A percentile compares a stretch with the other conserved stretches of the same genome.
Conservation (phyloP, 2,113 vertebrate genomes). For the Machaerirhynchus nigripectus region DNA sequence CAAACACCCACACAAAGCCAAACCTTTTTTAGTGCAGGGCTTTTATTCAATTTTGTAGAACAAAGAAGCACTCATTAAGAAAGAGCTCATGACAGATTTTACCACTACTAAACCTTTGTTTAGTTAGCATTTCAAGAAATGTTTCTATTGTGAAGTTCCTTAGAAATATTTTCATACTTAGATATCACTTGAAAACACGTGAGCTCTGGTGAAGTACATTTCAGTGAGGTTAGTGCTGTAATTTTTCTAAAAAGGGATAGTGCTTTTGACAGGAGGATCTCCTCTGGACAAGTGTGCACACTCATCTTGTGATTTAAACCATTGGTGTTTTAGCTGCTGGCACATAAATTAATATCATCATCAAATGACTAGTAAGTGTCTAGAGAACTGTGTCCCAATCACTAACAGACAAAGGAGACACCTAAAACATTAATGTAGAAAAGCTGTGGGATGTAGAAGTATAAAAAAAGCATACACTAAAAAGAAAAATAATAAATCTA, state of each 20-base stretch:
- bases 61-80: not conserved
- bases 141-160: not conserved
- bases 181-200: not conserved
- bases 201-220: not conserved
- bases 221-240: not conserved
- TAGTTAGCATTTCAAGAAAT: not conserved
- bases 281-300: not conserved
- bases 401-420: not conserved
- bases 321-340: not conserved
- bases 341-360: not conserved
- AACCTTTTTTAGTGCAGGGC: not conserved
- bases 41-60: not conserved
- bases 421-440: not conserved
- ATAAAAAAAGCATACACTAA: not conserved
- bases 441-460: not conserved
- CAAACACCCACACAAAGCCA: not conserved
- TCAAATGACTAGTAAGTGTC: not conserved
- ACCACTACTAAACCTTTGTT: not conserved
- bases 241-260: not conserved
- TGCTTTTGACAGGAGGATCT: not conserved
- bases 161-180: not conserved
- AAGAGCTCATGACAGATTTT: not conserved
- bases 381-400: not conserved
- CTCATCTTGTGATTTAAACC: not conserved
- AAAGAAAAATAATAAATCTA: not conserved